These are phyloP conservation scores for Paradoxurus hermaphroditus DNA, from an alignment of 2,113 vertebrate species.

Conservation along the genomic window DNA sequence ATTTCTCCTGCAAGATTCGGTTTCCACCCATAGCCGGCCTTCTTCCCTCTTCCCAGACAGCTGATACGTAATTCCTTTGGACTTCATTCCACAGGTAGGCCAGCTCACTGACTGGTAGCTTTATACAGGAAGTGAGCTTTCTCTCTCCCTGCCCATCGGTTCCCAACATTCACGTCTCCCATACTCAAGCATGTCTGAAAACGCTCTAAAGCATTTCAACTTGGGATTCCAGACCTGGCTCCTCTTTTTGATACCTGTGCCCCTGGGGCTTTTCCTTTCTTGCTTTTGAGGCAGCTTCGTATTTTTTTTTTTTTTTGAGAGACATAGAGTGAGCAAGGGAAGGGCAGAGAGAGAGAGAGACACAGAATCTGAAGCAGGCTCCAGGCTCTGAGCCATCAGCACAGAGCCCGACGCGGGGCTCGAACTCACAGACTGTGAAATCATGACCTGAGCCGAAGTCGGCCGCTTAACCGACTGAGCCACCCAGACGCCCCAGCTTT, in stretches of 20 bases:
- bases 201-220: not conserved
- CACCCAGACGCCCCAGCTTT: too few relatives aligned
- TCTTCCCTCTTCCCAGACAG: not conserved
- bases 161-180: accelerated
- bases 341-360: too few relatives aligned
- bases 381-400: too few relatives aligned
- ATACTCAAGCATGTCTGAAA: not conserved
- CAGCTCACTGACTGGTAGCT: accelerated
- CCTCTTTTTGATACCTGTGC: not conserved
- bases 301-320: too few relatives aligned
- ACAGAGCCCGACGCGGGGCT: too few relatives aligned
- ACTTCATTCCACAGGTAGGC: not conserved
- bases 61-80: accelerated
- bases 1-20: too few relatives aligned
- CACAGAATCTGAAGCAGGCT: too few relatives aligned
- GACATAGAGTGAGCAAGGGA: too few relatives aligned
- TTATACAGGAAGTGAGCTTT: not conserved
- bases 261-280: not conserved
- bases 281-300: not conserved
- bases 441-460: too few relatives aligned
- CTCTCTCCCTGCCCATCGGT: not conserved
- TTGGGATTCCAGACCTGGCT: not conserved
- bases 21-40: not conserved
- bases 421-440: too few relatives aligned
- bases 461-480: too few relatives aligned